Evolutionary conservation across 2,888 invertebrate species (phyloP).

Genomic region (Agrochola macilenta): DNA sequence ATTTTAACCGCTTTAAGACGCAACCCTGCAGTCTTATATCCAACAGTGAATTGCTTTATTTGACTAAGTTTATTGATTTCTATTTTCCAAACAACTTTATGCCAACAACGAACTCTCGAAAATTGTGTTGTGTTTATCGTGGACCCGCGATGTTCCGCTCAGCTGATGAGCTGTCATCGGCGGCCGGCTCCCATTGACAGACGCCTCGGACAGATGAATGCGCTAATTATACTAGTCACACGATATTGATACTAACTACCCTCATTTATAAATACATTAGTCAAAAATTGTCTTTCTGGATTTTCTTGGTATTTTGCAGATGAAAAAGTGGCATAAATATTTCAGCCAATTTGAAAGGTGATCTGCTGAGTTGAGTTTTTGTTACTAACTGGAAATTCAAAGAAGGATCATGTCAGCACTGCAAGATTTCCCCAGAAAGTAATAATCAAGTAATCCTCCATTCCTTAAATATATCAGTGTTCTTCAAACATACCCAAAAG

Average conservation of each 20-base stretch:
- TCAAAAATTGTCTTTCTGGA: conserved; percentile 9
- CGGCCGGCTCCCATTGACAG: conserved; percentile 54
- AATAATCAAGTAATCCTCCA: too few species aligned
- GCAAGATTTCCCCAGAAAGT: not conserved
- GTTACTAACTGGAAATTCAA: not conserved
- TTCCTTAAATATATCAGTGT: not conserved
- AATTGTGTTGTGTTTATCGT: conserved; percentile 11
- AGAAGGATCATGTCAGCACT: not conserved
- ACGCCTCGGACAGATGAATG: conserved; percentile 17
- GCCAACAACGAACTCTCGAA: not conserved
- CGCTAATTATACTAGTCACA: conserved; percentile 61
- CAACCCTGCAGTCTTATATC: not conserved
- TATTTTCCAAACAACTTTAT: not conserved
- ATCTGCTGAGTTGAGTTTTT: not conserved
- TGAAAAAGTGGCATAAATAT: not conserved
- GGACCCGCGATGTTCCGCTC: conserved; percentile 25
- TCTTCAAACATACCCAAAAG: not conserved
- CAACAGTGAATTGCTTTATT: not conserved
- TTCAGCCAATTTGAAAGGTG: conserved; percentile 7
- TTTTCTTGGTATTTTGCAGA: not conserved
- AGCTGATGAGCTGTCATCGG: conserved; percentile 64
- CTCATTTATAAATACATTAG: conserved; percentile 48
- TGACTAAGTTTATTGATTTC: not conserved
- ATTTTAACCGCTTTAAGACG: too few species aligned
- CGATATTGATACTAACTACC: conserved; percentile 48